phyloP scores from a whole-genome alignment of 1,140 invertebrate species.

The Periplaneta americana region DNA sequence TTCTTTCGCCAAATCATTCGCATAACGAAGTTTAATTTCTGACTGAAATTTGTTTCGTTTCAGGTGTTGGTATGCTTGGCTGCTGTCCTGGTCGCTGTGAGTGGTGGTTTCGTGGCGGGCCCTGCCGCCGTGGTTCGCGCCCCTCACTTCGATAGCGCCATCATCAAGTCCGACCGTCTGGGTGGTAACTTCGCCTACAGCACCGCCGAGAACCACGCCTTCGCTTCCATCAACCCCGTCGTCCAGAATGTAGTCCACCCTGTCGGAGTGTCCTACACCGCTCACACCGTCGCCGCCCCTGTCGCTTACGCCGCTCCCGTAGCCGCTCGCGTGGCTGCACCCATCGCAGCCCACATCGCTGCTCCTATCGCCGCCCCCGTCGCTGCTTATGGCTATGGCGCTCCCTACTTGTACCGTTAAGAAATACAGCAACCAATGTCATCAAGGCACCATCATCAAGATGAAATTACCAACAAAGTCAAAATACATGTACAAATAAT shows the following conservation, averaged over 20 bases:
- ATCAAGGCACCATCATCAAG: background rate
- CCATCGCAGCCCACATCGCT: constrained; percentile 22
- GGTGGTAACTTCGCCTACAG: constrained; percentile 52
- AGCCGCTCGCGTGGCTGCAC: constrained; percentile 17
- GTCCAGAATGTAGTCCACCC: constrained; percentile 34
- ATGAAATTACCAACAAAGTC: too few relatives aligned
- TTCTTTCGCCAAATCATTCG: too few relatives aligned
- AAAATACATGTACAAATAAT: too few relatives aligned
- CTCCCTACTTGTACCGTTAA: background rate
- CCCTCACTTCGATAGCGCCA: constrained; percentile 44
- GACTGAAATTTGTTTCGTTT: too few relatives aligned
- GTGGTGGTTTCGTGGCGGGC: constrained; percentile 27
- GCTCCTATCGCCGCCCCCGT: background rate
- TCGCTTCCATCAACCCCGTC: constrained; percentile 40
- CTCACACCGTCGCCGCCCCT: constrained; percentile 18
- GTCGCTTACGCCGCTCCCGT: background rate
- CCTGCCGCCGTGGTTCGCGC: constrained; percentile 37
- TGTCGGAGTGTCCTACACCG: constrained; percentile 33
- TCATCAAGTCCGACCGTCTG: constrained; percentile 44
- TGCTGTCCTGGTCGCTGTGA: constrained; percentile 16
- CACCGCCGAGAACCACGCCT: constrained; percentile 46
- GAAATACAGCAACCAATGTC: background rate
- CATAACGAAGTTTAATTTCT: too few relatives aligned
- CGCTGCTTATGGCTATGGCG: background rate
- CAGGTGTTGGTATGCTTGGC: background rate